Percentiles rank a stretch among this genome's conserved stretches.
Evolutionary conservation across 37 sponge, comb jelly and placozoan genomes (phyloP).

Genomic region (Oopsacas minuta): DNA sequence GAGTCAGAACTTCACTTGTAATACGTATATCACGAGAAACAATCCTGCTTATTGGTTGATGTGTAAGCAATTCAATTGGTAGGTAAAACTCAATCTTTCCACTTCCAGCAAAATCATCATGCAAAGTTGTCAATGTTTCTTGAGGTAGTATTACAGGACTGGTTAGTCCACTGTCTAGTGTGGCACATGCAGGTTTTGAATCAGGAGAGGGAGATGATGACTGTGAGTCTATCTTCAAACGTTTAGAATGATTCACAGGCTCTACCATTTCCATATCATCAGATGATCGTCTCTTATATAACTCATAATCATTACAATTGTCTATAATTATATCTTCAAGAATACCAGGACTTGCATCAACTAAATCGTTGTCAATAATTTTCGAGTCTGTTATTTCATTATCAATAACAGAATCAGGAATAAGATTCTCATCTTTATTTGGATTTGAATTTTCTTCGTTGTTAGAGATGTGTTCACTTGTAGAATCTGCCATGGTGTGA

Average conservation of each 20-base stretch:
- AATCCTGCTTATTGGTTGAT: background rate
- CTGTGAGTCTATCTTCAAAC: background rate
- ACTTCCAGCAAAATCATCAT: background rate
- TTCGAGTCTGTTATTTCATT: background rate
- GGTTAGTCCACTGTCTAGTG: background rate
- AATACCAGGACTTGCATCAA: background rate
- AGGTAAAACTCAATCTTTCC: background rate
- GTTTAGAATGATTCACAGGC: background rate
- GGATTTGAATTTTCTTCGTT: background rate
- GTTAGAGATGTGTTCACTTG: background rate
- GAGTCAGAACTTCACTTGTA: background rate
- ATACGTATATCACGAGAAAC: background rate
- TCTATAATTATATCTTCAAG: background rate
- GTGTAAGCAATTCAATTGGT: background rate
- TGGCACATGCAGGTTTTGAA: background rate
- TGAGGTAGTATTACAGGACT: background rate
- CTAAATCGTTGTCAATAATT: background rate
- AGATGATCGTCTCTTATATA: background rate
- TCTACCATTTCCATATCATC: background rate
- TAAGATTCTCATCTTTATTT: background rate
- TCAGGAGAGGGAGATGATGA: background rate
- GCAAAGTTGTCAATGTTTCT: background rate
- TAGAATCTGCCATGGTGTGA: background rate
- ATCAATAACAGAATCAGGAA: background rate
- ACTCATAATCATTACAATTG: background rate